Evolutionary conservation across 2,113 vertebrate genomes (phyloP).

Genomic region (Aspiorhynchus laticeps): DNA sequence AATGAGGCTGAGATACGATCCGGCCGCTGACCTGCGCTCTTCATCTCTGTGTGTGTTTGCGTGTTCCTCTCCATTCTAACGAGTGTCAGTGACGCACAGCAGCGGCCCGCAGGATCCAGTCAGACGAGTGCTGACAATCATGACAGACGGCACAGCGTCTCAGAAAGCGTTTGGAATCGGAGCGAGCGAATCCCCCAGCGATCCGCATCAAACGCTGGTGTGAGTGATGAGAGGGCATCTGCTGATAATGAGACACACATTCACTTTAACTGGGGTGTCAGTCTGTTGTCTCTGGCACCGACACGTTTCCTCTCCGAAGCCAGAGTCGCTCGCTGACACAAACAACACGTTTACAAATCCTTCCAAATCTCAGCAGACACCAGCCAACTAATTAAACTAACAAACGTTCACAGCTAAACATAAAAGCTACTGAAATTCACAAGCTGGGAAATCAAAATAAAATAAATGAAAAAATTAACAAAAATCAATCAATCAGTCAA

Average conservation of each 20-base stretch:
- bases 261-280: constrained; percentile 4
- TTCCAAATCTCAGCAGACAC: neutral
- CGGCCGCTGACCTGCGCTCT: neutral
- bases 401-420: neutral
- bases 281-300: constrained; percentile 6
- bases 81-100: neutral
- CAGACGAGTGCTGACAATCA: neutral
- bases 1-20: constrained; percentile 39
- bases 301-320: neutral
- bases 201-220: neutral
- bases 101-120: neutral
- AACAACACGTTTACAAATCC: constrained; percentile 10
- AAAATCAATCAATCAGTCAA: too few relatives aligned
- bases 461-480: neutral
- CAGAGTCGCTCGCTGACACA: neutral
- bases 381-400: neutral
- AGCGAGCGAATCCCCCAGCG: constrained; percentile 1
- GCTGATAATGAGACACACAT: constrained; percentile 32
- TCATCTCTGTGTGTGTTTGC: neutral
- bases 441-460: neutral
- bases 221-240: constrained; percentile 35
- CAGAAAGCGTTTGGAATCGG: neutral
- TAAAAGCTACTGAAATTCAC: neutral
- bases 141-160: constrained; percentile 10
- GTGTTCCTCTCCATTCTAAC: neutral